Percentiles rank a stretch among this genome's conserved stretches.
These are phyloP conservation scores for Ophioninae sp. DNA, from an alignment of 2,888 invertebrate genomes.

Conservation along the genomic window DNA sequence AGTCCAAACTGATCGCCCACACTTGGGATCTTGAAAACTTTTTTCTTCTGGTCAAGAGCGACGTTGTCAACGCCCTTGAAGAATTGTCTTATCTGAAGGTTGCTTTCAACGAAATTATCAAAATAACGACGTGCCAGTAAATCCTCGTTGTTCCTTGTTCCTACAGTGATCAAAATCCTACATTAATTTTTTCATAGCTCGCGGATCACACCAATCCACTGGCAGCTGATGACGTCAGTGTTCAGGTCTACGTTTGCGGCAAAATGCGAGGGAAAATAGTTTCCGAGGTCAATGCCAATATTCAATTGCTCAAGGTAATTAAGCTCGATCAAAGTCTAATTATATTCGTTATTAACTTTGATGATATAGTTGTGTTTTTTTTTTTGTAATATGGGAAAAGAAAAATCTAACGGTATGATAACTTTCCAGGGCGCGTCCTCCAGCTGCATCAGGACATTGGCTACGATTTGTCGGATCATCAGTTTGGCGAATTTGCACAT, in stretches of 20 bases:
- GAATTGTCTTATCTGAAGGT: slow-evolving; percentile 79
- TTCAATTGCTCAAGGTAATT: slow-evolving; percentile 87
- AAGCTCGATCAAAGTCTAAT: not conserved
- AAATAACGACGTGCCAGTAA: not conserved
- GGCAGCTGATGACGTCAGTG: slow-evolving; percentile 84
- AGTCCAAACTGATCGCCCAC: slow-evolving; percentile 87
- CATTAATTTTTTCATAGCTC: slow-evolving; percentile 80
- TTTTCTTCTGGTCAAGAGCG: slow-evolving; percentile 82
- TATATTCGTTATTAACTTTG: too few species aligned
- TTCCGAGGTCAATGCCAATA: slow-evolving; percentile 89
- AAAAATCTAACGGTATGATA: not conserved
- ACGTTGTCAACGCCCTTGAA: slow-evolving; percentile 77
- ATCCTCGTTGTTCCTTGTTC: not conserved
- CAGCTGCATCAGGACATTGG: slow-evolving; percentile 87
- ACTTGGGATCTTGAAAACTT: slow-evolving; percentile 89
- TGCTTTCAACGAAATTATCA: not conserved
- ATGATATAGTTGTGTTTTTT: not conserved
- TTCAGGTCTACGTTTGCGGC: slow-evolving; percentile 90
- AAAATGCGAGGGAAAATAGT: slow-evolving; percentile 91
- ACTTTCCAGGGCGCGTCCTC: slow-evolving; percentile 86
- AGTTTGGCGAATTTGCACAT: slow-evolving; percentile 91
- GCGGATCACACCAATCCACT: slow-evolving; percentile 84
- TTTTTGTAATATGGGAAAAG: not conserved
- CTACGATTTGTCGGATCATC: slow-evolving; percentile 88
- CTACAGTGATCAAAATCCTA: slow-evolving; percentile 7